These are phyloP conservation scores for Graphium colonna DNA, from an alignment of 2,888 invertebrate genomes.

Conservation along the genomic window DNA sequence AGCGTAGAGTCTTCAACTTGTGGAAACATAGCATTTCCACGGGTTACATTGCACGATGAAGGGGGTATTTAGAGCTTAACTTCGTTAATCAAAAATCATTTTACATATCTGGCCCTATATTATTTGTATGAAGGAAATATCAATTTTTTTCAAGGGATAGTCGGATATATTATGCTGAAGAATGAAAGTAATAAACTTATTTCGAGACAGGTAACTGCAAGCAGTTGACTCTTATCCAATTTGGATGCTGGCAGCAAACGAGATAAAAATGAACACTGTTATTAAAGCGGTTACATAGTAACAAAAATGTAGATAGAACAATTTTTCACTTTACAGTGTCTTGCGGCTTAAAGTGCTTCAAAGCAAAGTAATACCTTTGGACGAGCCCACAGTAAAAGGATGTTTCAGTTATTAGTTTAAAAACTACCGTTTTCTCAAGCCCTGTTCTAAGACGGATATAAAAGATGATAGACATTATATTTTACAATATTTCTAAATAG, in stretches of 20 bases:
- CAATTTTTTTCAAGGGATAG: too few species aligned
- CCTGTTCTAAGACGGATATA: too few species aligned
- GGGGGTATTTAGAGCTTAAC: too few species aligned
- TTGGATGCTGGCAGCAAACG: slow-evolving; percentile 9
- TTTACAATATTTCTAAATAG: too few species aligned
- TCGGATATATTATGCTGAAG: slow-evolving; percentile 19
- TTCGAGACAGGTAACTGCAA: slow-evolving; percentile 16
- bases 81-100: too few species aligned
- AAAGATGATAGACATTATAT: too few species aligned
- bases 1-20: too few species aligned
- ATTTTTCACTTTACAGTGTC: not conserved
- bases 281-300: slow-evolving; percentile 3
- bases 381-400: not conserved
- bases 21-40: too few species aligned
- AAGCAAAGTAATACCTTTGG: not conserved
- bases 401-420: not conserved
- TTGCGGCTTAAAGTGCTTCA: not conserved
- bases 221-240: slow-evolving; percentile 11
- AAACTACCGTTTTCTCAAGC: not conserved
- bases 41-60: too few species aligned
- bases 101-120: too few species aligned
- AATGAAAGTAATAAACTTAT: slow-evolving; percentile 21
- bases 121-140: too few species aligned
- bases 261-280: slow-evolving; percentile 12
- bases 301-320: not conserved